Conservation (phyloP, 2,888 invertebrate genomes). For the Saturnia pavonia region DNA sequence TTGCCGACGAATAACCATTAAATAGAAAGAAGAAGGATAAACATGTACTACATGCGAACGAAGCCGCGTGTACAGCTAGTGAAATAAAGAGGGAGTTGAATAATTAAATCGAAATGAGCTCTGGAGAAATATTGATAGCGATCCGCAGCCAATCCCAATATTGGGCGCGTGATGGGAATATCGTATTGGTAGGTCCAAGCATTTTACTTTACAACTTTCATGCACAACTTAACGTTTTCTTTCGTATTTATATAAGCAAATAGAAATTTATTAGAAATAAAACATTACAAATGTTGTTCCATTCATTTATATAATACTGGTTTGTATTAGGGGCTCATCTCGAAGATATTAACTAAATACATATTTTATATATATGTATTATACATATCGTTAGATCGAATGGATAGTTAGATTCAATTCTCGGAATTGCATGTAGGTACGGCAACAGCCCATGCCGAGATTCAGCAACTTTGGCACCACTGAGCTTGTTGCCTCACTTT, state of each 20-base stretch:
- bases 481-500: too few species aligned
- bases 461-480: too few species aligned
- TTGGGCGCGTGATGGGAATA: constrained; percentile 62
- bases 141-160: constrained; percentile 69
- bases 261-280: constrained; percentile 14
- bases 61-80: neutral
- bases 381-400: too few species aligned
- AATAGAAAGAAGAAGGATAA: neutral
- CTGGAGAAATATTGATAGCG: constrained; percentile 71
- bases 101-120: constrained; percentile 65
- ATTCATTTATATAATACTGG: neutral
- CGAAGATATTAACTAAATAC: too few species aligned
- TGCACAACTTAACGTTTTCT: constrained; percentile 1
- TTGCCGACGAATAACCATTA: too few species aligned
- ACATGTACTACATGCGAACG: neutral
- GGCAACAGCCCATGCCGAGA: too few species aligned
- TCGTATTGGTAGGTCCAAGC: constrained; percentile 24
- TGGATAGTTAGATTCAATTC: too few species aligned
- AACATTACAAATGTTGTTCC: neutral
- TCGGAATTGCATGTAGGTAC: too few species aligned
- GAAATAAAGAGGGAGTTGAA: constrained; percentile 40
- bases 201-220: constrained; percentile 33
- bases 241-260: constrained; percentile 13
- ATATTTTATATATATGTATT: too few species aligned
- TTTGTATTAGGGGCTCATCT: neutral